Base-by-base conservation (phyloP, 2,113 vertebrate genomes). In the Podarcis raffonei region DNA sequence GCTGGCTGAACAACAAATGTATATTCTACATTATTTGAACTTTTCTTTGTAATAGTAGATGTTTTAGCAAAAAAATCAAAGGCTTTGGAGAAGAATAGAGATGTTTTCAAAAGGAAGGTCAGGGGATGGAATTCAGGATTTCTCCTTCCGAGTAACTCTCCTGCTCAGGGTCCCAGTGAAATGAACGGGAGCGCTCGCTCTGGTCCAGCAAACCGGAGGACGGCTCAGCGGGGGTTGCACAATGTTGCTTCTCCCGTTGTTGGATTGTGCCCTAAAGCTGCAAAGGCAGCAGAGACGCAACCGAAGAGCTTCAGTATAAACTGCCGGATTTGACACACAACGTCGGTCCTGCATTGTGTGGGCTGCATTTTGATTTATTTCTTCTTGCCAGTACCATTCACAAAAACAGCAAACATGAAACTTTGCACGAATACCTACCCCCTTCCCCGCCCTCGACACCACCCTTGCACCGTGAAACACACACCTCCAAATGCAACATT, bases 1-100 rank as follows among this genome's bases (percentile, higher is more conserved):
- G 89, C 89, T 95, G 93, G 91, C 90, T 35, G 68, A 59, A 39
- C 48, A 89, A 90, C 48, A 92, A 94, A 88, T 91, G 90, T 90
- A 75, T 92, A 84, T 92, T 84, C 87, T 62, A 9, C 8, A 35
- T 25, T 37, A 65, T 37, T 85, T 23, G 25, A 3, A 8, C 79
- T 92, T 89, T 83, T 9, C 6, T 25, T 57, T 23, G 4, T 0
- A 65, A 0, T n/a, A 57, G 32, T 59, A 77, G 87, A 13, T 35
- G 81, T 66, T 81, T 32, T 7, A 0, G 6, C n/a, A 18, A 7
- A 25, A 16, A 66, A 48, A 68, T 79, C 9, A 16, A 57, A 66
- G 85, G 22, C 25, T 75, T 1, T 5, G 2, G 5, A 15, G 25
- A 89, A 77, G 27, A 32, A 25, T 15, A 25, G 89, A 8, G 74